Conservation (phyloP, 2,797 vertebrate species). For the Poeciliopsis gracilis region DNA sequence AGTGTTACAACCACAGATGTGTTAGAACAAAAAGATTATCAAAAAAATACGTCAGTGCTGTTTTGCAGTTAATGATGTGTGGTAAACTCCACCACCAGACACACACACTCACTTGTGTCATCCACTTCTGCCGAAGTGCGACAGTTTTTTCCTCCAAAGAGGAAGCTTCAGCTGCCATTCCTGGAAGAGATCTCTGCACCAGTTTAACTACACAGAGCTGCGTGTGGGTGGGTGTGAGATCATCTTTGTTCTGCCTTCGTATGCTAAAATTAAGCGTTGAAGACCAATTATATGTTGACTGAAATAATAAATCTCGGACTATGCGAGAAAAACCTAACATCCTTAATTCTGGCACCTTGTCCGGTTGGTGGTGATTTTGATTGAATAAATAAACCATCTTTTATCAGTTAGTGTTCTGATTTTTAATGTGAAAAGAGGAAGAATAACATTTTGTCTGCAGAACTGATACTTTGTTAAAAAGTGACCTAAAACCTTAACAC, state of each 20-base stretch:
- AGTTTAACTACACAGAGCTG: slow-evolving; percentile 27
- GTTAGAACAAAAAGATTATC: slow-evolving; percentile 1
- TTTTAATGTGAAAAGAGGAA: not conserved
- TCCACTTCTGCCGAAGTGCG: slow-evolving; percentile 50
- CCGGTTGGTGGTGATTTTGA: not conserved
- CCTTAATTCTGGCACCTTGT: not conserved
- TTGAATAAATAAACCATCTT: not conserved
- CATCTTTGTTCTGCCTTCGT: slow-evolving; percentile 3
- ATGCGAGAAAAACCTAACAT: not conserved
- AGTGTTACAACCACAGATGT: not conserved
- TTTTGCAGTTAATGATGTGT: slow-evolving; percentile 26
- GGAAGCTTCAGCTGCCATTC: slow-evolving; percentile 68
- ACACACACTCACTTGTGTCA: slow-evolving; percentile 42
- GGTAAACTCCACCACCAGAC: slow-evolving; percentile 26
- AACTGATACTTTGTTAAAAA: not conserved
- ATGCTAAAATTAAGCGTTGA: not conserved
- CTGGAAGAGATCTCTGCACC: slow-evolving; percentile 66
- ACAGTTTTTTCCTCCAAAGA: slow-evolving; percentile 56
- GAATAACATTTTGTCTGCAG: not conserved
- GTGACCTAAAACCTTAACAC: not conserved
- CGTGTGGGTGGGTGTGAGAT: slow-evolving; percentile 6
- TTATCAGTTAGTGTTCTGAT: not conserved
- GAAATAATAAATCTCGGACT: slow-evolving; percentile 6
- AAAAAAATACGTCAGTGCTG: not conserved
- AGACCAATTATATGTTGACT: not conserved